Percentiles rank a stretch among this genome's conserved stretches.
These are phyloP conservation scores for Helogale parvula DNA, from an alignment of 2,113 vertebrate genomes.

Conservation along the genomic window DNA sequence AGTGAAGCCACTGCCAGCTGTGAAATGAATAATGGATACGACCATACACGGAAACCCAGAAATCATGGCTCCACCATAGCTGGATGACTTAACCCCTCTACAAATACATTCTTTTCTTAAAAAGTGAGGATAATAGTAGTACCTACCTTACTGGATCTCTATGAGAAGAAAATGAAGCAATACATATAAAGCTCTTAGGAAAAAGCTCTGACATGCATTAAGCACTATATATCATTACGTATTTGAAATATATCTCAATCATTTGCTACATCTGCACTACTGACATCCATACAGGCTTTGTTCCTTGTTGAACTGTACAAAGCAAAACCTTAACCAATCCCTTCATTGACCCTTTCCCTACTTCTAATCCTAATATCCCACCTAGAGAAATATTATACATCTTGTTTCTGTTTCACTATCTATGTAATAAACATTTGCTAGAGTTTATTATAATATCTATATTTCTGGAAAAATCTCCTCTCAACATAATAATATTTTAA, in stretches of 20 bases:
- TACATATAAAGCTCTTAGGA: neutral
- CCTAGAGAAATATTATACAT: neutral
- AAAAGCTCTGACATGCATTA: neutral
- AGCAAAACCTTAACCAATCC: neutral
- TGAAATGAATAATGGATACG: neutral
- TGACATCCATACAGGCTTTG: neutral
- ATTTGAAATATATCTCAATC: neutral
- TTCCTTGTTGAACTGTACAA: neutral
- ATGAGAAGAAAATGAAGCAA: neutral
- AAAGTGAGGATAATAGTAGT: neutral
- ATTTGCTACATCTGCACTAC: neutral
- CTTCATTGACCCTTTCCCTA: neutral
- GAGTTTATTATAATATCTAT: neutral
- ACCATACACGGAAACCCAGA: rapidly evolving
- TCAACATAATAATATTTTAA: neutral
- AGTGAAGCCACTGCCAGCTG: neutral
- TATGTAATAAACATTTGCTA: neutral
- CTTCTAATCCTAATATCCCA: neutral
- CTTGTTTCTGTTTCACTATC: neutral
- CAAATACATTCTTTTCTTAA: neutral
- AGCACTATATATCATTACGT: neutral
- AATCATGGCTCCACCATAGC: neutral
- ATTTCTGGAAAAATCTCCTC: neutral
- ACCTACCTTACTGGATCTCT: neutral
- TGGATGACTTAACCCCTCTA: neutral